Percentiles rank a stretch among this genome's conserved stretches.
phyloP scores from a whole-genome alignment of 2,797 vertebrate species.

The Hypotaenidia philippensis region DNA sequence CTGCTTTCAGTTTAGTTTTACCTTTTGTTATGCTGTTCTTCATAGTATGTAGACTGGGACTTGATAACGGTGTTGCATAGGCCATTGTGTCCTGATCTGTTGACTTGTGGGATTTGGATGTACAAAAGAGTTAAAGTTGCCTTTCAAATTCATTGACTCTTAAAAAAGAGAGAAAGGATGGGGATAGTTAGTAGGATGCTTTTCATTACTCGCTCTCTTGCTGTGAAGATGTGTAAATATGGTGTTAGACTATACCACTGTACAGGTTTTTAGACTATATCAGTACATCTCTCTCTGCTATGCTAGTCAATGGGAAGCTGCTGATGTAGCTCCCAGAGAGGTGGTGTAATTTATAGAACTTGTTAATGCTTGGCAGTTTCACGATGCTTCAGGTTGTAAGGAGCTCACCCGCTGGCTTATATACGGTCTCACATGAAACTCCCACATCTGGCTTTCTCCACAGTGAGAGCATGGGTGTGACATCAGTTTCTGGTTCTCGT shows the following conservation, averaged over 20 bases:
- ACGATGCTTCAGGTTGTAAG: neutral
- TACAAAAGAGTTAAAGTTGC: neutral
- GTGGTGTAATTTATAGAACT: neutral
- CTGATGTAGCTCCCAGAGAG: neutral
- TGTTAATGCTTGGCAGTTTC: neutral
- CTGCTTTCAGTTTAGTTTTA: neutral
- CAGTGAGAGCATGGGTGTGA: accelerated
- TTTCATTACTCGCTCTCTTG: neutral
- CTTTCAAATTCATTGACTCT: neutral
- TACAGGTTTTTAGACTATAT: accelerated
- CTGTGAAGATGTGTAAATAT: neutral
- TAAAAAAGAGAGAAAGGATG: neutral
- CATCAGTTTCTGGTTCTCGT: neutral
- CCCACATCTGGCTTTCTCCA: neutral
- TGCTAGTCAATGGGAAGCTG: neutral
- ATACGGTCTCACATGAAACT: neutral
- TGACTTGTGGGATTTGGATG: neutral
- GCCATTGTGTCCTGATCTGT: neutral
- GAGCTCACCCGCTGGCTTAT: accelerated
- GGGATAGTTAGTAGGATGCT: neutral
- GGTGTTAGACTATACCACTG: neutral
- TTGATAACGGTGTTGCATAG: neutral
- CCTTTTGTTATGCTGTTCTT: neutral
- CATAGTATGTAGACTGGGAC: neutral
- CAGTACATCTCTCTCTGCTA: neutral